Conservation (phyloP, 2,888 invertebrate species). For the Platycnemis pennipes region DNA sequence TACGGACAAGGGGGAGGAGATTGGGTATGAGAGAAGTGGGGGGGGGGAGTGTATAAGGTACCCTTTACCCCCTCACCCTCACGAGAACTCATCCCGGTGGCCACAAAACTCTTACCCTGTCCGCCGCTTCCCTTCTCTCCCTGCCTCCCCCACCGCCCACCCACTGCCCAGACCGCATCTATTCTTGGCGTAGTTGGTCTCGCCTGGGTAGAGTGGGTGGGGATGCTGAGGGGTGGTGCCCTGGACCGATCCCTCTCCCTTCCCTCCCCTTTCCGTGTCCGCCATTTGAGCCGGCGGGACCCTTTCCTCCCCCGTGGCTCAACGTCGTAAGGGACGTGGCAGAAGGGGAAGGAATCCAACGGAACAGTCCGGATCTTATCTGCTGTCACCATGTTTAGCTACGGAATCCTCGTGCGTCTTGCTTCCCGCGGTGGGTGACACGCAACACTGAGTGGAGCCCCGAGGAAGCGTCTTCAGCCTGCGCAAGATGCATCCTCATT, state of each 20-base stretch:
- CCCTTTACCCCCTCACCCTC: background rate
- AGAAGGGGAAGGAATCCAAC: background rate
- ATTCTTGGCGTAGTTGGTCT: slow-evolving; percentile 42
- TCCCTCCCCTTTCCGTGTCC: background rate
- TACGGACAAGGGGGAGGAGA: too few species aligned
- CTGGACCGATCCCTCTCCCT: background rate
- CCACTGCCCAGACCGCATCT: slow-evolving; percentile 10
- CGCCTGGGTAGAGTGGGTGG: background rate
- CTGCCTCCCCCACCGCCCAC: background rate
- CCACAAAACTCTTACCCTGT: background rate
- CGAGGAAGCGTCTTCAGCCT: too few species aligned
- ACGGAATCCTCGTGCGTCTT: background rate
- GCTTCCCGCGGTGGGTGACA: too few species aligned
- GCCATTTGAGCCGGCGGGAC: background rate
- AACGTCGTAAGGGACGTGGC: background rate
- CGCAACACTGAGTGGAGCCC: too few species aligned
- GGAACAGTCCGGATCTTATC: background rate
- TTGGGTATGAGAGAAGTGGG: background rate
- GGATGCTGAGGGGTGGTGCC: background rate
- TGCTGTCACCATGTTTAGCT: background rate
- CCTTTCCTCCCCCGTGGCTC: background rate
- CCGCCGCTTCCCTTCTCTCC: background rate
- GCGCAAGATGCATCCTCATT: too few species aligned
- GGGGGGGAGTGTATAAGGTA: background rate
- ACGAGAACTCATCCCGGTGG: background rate